phyloP scores from a whole-genome alignment of 2,113 vertebrate genomes.

The Glaucidium brasilianum region DNA sequence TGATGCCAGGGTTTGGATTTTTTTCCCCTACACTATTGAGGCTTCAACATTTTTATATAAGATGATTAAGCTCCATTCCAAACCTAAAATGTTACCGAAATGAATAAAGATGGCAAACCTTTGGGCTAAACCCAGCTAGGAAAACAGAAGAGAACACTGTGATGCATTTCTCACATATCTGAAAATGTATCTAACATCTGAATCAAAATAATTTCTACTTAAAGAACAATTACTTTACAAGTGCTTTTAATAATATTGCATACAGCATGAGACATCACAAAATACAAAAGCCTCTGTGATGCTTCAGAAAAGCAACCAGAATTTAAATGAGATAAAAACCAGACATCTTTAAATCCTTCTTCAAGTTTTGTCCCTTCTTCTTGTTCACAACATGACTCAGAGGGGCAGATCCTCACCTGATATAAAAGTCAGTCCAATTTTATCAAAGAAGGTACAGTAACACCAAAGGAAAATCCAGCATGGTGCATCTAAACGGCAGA shows the following conservation, averaged over 20 bases:
- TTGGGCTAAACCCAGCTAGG: not conserved
- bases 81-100: not conserved
- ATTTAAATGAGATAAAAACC: constrained; percentile 34
- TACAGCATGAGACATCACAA: not conserved
- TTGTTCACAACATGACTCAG: constrained; percentile 5
- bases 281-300: not conserved
- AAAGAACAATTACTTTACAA: not conserved
- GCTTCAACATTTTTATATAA: not conserved
- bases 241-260: not conserved
- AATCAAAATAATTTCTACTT: not conserved
- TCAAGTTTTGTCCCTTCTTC: constrained; percentile 5
- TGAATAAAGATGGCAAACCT: not conserved
- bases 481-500: not conserved
- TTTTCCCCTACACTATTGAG: not conserved
- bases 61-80: not conserved
- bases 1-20: accelerated
- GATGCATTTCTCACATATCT: not conserved
- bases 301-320: constrained; percentile 12
- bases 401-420: constrained; percentile 21
- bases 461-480: constrained; percentile 28
- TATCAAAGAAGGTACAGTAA: constrained; percentile 25
- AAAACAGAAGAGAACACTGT: not conserved
- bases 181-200: not conserved
- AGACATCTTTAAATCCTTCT: constrained; percentile 38
- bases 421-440: constrained; percentile 39